Evolutionary conservation across 2,888 invertebrate species (phyloP), one percentile per base, ranked within the genome.

Genomic region (Phoronis australis): DNA sequence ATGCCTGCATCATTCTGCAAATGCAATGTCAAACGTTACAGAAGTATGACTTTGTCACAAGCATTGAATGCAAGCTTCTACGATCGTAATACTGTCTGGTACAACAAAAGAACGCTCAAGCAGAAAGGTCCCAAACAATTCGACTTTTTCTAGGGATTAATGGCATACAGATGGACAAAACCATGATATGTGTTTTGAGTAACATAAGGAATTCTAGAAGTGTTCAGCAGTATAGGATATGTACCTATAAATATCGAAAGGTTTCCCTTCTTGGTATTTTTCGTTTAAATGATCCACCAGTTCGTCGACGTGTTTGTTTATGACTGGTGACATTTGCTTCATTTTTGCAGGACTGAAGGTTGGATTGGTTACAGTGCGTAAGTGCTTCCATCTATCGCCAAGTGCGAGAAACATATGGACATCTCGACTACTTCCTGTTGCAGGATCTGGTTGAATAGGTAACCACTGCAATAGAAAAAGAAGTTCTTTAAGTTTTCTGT

Each of bases 301-400:
- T 12, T 68, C 65, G 25, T 73, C 62, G 9, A 77, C 71, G 40
- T 75, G 72, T 20, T 71, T 64, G 44, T 73, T 73, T 52, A 81
- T 76, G 24, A 75, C 66, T 1, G 75, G 71, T 4, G 76, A 61
- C 73, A 80, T 77, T 65, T 76, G 63, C 47, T 78, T 77, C 63
- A 82, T 73, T 65, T 80, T 81, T 27, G 70, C 58, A 4, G 76
- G 68, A 9, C 79, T 78, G 60, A 82, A 81, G 1, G 77, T 76
- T 1, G 81, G 80, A 38, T 77, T 77, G 5, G 79, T 67, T 4
- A 80, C 67, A 9, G 74, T 65, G 24, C 82, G 64, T 12, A 81
- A 73, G n/a, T 80, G 68, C 61, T 81, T 80, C 82, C 82, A 82
- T 21, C 79, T 65, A 20, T 75, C 65, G 6, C 79, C 80, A 3